A percentile compares a stretch with the other conserved stretches of the same genome.
These are phyloP conservation scores for Heliconius hewitsoni DNA, from an alignment of 1,140 invertebrate genomes.

Conservation along the genomic window DNA sequence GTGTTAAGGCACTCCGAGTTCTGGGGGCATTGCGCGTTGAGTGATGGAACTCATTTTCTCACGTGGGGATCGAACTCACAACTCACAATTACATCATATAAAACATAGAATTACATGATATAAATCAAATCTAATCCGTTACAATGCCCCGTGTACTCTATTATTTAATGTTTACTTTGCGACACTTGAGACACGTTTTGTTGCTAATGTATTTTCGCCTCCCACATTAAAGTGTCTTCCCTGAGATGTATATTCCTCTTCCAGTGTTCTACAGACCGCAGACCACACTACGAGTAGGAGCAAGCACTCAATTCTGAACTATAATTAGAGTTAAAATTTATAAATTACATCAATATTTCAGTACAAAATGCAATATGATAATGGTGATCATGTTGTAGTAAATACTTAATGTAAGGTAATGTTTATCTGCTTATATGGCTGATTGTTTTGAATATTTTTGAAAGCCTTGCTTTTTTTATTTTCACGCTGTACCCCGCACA, in stretches of 20 bases:
- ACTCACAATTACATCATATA: no score
- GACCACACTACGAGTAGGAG: conserved; percentile 28
- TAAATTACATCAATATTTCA: not conserved
- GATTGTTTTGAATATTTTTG: no score
- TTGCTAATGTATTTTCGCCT: conserved; percentile 31
- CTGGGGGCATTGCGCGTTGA: no score
- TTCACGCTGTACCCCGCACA: no score
- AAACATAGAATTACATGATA: not conserved
- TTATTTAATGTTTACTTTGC: conserved; percentile 17
- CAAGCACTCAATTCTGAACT: conserved; percentile 37
- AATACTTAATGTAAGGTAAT: not conserved
- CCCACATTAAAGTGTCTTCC: conserved; percentile 37
- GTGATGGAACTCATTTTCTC: no score
- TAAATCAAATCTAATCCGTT: not conserved
- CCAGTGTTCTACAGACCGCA: conserved; percentile 36
- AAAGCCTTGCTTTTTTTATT: no score
- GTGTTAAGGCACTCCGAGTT: no score
- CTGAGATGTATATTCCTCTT: conserved; percentile 39
- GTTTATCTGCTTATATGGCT: no score
- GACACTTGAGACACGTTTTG: conserved; percentile 17
- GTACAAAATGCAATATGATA: not conserved
- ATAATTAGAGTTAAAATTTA: conserved; percentile 26
- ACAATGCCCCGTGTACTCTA: not conserved
- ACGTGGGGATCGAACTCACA: no score
- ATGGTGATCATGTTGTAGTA: not conserved